Percentiles rank a stretch among this genome's conserved stretches.
Evolutionary conservation across 2,888 invertebrate genomes (phyloP).

Genomic region (Dryococelus australis): DNA sequence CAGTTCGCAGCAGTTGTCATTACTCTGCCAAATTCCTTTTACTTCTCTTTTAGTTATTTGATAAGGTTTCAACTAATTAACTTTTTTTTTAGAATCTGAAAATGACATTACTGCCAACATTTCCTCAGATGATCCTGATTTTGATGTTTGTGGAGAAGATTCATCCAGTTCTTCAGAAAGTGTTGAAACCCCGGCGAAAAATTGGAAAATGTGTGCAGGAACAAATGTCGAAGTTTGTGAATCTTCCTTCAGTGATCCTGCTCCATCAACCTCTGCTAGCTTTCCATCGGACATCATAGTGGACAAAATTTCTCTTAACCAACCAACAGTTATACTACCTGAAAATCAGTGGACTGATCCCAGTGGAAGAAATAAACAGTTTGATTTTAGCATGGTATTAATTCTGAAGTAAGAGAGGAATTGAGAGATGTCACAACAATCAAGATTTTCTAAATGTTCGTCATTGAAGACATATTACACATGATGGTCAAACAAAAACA

Average conservation of each 20-base stretch:
- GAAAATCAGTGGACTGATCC: neutral
- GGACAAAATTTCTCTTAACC: neutral
- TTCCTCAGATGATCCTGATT: neutral
- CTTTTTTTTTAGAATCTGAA: neutral
- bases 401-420: too few relatives aligned
- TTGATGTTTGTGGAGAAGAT: neutral
- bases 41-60: neutral
- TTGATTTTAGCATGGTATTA: too few relatives aligned
- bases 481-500: constrained; percentile 1
- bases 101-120: neutral
- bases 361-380: too few relatives aligned
- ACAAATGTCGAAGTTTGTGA: neutral
- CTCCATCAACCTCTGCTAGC: too few relatives aligned
- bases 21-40: neutral
- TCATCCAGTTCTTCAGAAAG: neutral
- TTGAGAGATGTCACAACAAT: too few relatives aligned
- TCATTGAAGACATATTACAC: neutral
- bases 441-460: neutral
- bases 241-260: neutral
- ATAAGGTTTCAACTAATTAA: neutral
- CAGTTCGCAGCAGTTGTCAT: neutral
- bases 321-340: neutral
- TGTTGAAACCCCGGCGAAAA: neutral
- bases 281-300: neutral
- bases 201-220: neutral